Percentiles rank a stretch among this genome's conserved stretches.
phyloP scores from a whole-genome alignment of 2,797 vertebrate species.

The Enteromius mattozi region DNA sequence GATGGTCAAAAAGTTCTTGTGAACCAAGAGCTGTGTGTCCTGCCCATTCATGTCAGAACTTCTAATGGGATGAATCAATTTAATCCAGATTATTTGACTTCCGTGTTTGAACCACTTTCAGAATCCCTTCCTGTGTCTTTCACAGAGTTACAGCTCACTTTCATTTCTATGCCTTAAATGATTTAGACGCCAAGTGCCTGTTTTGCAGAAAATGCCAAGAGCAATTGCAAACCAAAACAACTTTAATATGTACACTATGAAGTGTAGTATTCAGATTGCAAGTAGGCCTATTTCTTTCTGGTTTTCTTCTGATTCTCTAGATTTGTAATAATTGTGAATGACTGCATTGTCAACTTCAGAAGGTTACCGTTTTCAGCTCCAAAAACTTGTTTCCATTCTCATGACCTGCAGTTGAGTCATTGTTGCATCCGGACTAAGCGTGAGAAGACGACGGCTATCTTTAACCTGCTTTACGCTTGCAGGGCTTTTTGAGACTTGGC shows the following conservation, averaged over 20 bases:
- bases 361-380: not conserved
- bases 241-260: not conserved
- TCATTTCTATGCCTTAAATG: not conserved
- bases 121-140: conserved; percentile 25
- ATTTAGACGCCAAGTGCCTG: not conserved
- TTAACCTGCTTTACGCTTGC: conserved; percentile 32
- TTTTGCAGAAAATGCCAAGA: not conserved
- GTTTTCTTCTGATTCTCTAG: not conserved
- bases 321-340: not conserved
- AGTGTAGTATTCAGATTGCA: not conserved
- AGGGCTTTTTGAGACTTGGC: not conserved
- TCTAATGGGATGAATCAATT: conserved; percentile 20
- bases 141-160: not conserved
- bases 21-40: not conserved
- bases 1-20: not conserved
- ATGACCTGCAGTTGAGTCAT: conserved; percentile 40
- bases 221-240: not conserved
- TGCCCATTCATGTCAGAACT: conserved; percentile 24
- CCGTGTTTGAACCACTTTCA: not conserved
- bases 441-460: conserved; percentile 26
- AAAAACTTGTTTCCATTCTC: conserved; percentile 15
- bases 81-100: conserved; percentile 54
- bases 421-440: conserved; percentile 20
- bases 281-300: not conserved
- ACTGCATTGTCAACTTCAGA: not conserved